Conservation (phyloP, 2,113 vertebrate genomes). For the Micronycteris hirsuta region DNA sequence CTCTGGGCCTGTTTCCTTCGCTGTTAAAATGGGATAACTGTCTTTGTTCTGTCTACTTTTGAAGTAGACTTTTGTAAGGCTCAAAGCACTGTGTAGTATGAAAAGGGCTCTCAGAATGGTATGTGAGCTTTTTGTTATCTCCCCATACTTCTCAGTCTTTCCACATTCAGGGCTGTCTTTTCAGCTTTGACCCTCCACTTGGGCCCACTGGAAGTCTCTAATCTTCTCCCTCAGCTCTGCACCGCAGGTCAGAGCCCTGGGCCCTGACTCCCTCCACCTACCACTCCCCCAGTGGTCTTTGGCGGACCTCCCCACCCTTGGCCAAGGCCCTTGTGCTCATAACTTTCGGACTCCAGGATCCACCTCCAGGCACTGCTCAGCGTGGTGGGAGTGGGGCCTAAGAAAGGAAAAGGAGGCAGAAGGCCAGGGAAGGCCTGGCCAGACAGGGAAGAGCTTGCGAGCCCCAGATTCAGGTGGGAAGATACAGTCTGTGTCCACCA, state of each 20-base stretch:
- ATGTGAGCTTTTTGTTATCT: not conserved
- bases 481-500: not conserved
- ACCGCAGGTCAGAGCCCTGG: not conserved
- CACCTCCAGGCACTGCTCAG: not conserved
- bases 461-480: not conserved
- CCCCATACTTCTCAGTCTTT: not conserved
- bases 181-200: not conserved
- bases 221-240: not conserved
- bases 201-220: not conserved
- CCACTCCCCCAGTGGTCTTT: not conserved
- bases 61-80: not conserved
- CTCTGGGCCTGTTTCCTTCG: not conserved
- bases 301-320: not conserved
- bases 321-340: not conserved
- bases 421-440: not conserved
- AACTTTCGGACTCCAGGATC: not conserved
- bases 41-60: not conserved
- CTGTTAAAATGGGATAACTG: not conserved
- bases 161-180: not conserved
- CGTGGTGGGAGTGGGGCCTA: not conserved
- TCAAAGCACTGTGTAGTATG: not conserved
- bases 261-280: not conserved
- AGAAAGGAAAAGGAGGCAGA: not conserved
- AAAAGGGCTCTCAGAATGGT: not conserved
- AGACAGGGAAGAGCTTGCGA: not conserved